Base-by-base conservation (phyloP, 2,888 invertebrate genomes). In the Calliopum simillimum region DNA sequence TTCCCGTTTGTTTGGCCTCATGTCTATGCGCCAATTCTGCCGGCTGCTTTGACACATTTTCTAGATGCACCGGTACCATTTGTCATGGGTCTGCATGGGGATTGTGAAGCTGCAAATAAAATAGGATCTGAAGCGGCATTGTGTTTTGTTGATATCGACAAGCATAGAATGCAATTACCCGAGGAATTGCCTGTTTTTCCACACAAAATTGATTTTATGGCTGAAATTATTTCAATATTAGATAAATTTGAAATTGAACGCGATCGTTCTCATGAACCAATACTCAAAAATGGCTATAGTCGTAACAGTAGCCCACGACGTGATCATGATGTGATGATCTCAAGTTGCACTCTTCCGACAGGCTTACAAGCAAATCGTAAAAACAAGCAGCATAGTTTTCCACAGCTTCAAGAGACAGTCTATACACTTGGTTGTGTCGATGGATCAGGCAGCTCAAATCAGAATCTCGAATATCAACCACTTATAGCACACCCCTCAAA, bases 41-140 rank as follows among this genome's bases (percentile, higher is more conserved):
- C 99, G 1, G 95, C 97, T 63, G 94, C 96, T 19, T 88, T 98
- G 73, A 94, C 96, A 85, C 97, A 98, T 84, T 99, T 99, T 87
- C 89, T 99, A 59, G 99, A 99, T 87, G 99, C 99, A 5, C 99
- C 99, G 0, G 98, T 99, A 67, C 99, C 99, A 46, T 99, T 97
- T 87, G 93, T 99, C 72, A 99, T 99, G 99, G 99, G 99, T 82
- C 86, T 93, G 19, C 90, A 93, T 81, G 89, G 90, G 0, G 89
- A 88, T 19, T 86, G 88, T 56, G 89, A 89, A 76, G 87, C 88
- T 3, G 90, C 89, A 77, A 88, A 91, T 56, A 91, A 91, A 69
- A 89, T 92, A 12, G 91, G 91, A 11, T 91, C 91, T 1, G 92
- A 97, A 88, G 96, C 96, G 12, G 95, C 95, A 73, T 88, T 98